Conservation (phyloP, 2,888 invertebrate genomes). For the Netelia inedita region DNA sequence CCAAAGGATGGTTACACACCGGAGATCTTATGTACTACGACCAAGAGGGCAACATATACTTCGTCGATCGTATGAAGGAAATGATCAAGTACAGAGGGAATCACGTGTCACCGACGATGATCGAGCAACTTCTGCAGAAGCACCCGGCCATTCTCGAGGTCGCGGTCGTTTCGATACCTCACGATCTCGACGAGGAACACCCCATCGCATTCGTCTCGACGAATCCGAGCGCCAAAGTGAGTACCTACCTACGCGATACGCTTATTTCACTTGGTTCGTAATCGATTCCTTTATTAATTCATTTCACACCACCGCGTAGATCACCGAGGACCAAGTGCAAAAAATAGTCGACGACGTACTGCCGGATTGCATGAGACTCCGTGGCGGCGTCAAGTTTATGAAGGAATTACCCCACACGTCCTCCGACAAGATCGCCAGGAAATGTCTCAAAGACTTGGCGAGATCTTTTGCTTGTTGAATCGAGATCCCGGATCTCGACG, state of each 20-base stretch:
- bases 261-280: neutral
- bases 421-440: conserved; percentile 73
- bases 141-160: conserved; percentile 79
- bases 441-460: conserved; percentile 74
- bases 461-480: conserved; percentile 36
- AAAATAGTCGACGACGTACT: conserved; percentile 73
- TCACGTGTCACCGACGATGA: conserved; percentile 79
- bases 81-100: conserved; percentile 79
- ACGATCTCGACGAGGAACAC: conserved; percentile 76
- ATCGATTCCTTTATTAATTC: neutral
- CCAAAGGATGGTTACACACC: conserved; percentile 79
- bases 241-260: conserved; percentile 14
- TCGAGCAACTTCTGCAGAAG: conserved; percentile 76
- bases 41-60: conserved; percentile 77
- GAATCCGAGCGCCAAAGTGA: conserved; percentile 70
- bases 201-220: conserved; percentile 80
- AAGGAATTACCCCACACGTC: conserved; percentile 77
- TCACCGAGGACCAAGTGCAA: conserved; percentile 77
- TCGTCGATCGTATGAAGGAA: conserved; percentile 80
- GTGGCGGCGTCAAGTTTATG: conserved; percentile 79
- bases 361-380: conserved; percentile 74
- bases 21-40: conserved; percentile 81
- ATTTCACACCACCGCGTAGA: conserved; percentile 65
- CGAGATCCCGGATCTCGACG: neutral
- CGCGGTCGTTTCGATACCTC: conserved; percentile 78